phyloP scores from a whole-genome alignment of 2,113 vertebrate species.

The Laticauda laticaudata region DNA sequence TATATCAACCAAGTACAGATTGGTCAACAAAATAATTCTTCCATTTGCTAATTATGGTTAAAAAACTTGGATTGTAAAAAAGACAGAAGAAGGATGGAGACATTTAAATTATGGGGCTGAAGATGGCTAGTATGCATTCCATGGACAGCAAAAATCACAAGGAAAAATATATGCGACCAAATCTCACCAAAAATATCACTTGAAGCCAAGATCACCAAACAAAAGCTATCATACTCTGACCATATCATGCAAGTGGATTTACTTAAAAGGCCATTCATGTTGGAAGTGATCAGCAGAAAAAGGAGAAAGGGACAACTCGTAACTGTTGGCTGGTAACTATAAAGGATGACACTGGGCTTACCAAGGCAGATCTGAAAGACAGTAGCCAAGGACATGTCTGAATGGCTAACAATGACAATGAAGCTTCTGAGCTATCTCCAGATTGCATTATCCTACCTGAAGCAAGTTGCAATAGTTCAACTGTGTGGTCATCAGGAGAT shows the following conservation, averaged over 20 bases:
- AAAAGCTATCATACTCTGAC: neutral
- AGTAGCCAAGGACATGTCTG: neutral
- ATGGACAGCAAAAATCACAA: neutral
- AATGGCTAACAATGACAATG: neutral
- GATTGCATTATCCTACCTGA: neutral
- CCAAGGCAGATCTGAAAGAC: neutral
- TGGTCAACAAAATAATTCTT: neutral
- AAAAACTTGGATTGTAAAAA: neutral
- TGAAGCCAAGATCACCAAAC: neutral
- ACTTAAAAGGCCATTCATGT: neutral
- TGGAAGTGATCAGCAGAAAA: neutral
- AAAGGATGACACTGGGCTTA: neutral
- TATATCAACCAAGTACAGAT: neutral
- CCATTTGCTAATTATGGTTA: neutral
- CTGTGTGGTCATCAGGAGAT: neutral
- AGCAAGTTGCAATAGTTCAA: neutral
- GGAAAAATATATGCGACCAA: neutral
- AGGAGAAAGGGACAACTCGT: neutral
- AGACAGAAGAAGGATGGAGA: neutral
- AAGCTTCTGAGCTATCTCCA: neutral
- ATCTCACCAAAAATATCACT: neutral
- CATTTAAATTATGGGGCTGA: too few relatives aligned
- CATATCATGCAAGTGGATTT: neutral
- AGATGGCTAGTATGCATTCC: neutral
- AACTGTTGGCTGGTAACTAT: neutral